Conservation (phyloP, 2,113 vertebrate species). For the Planiliza haematocheilus region DNA sequence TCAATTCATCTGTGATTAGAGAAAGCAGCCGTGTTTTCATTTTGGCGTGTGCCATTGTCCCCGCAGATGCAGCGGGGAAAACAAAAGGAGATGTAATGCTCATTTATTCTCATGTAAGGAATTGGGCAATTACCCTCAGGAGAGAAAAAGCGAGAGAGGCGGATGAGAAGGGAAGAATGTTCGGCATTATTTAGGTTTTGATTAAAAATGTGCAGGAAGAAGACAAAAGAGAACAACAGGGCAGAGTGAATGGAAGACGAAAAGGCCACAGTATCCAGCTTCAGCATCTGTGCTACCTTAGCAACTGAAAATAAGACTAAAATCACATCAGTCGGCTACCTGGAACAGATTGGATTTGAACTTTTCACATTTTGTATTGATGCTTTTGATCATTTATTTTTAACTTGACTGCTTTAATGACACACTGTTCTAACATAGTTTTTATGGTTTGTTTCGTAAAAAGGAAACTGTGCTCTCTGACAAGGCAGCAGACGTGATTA, state of each 20-base stretch:
- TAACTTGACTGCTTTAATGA: not conserved
- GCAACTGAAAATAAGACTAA: too few relatives aligned
- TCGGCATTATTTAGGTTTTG: conserved; percentile 32
- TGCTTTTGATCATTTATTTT: too few relatives aligned
- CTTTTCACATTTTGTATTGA: too few relatives aligned
- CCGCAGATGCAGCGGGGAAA: conserved; percentile 42
- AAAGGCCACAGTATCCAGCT: not conserved
- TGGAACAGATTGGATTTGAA: too few relatives aligned
- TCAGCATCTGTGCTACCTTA: not conserved
- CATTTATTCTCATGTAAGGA: conserved; percentile 65
- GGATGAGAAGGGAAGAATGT: not conserved
- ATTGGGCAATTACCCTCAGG: conserved; percentile 48
- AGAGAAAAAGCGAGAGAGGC: conserved; percentile 35
- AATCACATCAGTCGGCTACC: too few relatives aligned
- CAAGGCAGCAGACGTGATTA: not conserved
- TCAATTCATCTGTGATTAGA: conserved; percentile 74
- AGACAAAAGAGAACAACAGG: conserved; percentile 4
- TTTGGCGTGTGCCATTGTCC: conserved; percentile 42
- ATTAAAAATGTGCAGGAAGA: conserved; percentile 43
- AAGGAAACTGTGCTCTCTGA: conserved; percentile 3
- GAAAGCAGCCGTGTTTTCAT: conserved; percentile 60
- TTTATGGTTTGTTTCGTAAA: conserved; percentile 9
- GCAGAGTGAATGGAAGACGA: conserved; percentile 3
- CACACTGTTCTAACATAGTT: not conserved
- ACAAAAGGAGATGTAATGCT: conserved; percentile 55